Evolutionary conservation across 2,888 invertebrate genomes (phyloP).

Genomic region (Tolmerus cingulatus): DNA sequence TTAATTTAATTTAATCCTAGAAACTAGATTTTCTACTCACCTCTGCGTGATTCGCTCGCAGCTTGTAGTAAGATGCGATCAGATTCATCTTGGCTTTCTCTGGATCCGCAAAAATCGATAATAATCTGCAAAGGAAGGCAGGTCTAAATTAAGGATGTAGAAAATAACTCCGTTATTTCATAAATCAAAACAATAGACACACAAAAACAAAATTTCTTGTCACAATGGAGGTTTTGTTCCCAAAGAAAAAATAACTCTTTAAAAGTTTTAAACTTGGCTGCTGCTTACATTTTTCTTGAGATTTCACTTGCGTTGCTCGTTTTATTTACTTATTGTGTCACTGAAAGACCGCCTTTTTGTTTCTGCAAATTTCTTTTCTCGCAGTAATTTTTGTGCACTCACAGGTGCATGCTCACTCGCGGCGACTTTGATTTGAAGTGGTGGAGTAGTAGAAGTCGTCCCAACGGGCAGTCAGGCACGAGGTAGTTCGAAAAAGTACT

Average conservation of each 20-base stretch:
- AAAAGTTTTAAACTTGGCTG: background rate
- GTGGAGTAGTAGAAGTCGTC: background rate
- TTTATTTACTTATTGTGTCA: background rate
- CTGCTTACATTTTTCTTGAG: background rate
- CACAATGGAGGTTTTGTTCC: background rate
- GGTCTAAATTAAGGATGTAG: background rate
- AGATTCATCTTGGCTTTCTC: background rate
- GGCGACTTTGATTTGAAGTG: background rate
- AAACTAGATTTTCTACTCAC: background rate
- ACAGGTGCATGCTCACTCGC: background rate
- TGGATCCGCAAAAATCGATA: background rate
- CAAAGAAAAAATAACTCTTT: background rate
- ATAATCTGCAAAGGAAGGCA: background rate
- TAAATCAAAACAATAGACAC: background rate
- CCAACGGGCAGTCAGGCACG: background rate
- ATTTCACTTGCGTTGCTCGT: background rate
- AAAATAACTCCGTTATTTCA: background rate
- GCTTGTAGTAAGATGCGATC: background rate
- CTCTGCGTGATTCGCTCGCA: background rate
- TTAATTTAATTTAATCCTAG: background rate
- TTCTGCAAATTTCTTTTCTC: background rate
- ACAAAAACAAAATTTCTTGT: background rate
- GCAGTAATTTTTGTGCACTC: background rate
- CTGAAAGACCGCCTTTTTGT: background rate
- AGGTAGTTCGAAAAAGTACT: background rate